Percentiles rank a stretch among this genome's conserved stretches.
These are phyloP conservation scores for Cepaea hortensis DNA, from an alignment of 2,888 invertebrate genomes.

Conservation along the genomic window DNA sequence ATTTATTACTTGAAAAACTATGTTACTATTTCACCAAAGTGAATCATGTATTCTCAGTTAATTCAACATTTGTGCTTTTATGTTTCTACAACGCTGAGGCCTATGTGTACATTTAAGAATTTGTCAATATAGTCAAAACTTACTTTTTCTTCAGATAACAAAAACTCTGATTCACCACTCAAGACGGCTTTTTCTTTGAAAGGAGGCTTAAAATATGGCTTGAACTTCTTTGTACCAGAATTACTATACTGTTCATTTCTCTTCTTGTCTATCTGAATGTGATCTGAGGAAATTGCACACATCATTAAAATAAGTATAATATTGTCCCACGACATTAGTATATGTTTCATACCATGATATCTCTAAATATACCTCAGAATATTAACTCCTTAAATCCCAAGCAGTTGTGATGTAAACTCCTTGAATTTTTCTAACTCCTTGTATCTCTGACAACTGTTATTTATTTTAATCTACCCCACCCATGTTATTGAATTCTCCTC, in stretches of 20 bases:
- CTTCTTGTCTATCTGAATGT: background rate
- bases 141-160: background rate
- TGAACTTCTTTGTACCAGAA: conserved; percentile 5
- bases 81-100: background rate
- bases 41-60: background rate
- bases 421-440: too few species aligned
- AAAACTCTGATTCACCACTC: background rate
- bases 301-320: background rate
- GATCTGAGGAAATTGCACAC: background rate
- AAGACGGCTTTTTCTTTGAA: background rate
- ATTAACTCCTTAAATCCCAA: too few species aligned
- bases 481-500: too few species aligned
- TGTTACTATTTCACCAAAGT: background rate
- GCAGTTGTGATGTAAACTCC: too few species aligned
- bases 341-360: background rate
- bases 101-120: background rate
- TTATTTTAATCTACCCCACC: too few species aligned
- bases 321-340: background rate
- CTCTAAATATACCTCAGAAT: too few species aligned
- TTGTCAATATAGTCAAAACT: background rate
- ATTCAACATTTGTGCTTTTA: background rate
- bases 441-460: too few species aligned
- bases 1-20: background rate
- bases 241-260: background rate
- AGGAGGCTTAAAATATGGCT: conserved; percentile 26